These are phyloP conservation scores for Tetrao urogallus DNA, from an alignment of 2,113 vertebrate genomes.

Conservation along the genomic window DNA sequence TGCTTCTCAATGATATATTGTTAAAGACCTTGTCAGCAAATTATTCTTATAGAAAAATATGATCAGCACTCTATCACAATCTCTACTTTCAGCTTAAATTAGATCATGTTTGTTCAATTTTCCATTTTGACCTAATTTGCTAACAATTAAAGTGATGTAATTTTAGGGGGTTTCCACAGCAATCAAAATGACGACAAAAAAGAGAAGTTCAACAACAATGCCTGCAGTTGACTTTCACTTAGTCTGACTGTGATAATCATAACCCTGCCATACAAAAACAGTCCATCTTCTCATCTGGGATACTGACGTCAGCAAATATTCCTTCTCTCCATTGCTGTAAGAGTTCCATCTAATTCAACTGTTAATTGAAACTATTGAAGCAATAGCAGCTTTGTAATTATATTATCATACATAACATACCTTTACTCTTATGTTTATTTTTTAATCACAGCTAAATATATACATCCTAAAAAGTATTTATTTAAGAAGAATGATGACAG, in stretches of 20 bases:
- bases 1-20: not conserved
- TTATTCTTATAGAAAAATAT: not conserved
- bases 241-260: slow-evolving; percentile 13
- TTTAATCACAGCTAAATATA: not conserved
- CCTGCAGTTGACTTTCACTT: not conserved
- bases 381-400: not conserved
- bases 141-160: slow-evolving; percentile 41
- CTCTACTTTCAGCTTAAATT: not conserved
- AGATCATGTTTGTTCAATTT: not conserved
- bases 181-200: slow-evolving; percentile 39
- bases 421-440: not conserved
- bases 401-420: not conserved
- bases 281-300: not conserved
- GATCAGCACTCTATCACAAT: not conserved
- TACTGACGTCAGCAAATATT: not conserved
- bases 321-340: not conserved
- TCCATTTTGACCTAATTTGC: slow-evolving; percentile 6
- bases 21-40: not conserved
- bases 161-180: slow-evolving; percentile 14
- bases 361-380: not conserved
- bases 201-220: slow-evolving; percentile 28
- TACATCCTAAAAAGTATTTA: not conserved
- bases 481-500: not conserved
- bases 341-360: not conserved
- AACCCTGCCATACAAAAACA: not conserved